Evolutionary conservation across 2,113 vertebrate genomes (phyloP).

Genomic region (Nycticorax nycticorax): DNA sequence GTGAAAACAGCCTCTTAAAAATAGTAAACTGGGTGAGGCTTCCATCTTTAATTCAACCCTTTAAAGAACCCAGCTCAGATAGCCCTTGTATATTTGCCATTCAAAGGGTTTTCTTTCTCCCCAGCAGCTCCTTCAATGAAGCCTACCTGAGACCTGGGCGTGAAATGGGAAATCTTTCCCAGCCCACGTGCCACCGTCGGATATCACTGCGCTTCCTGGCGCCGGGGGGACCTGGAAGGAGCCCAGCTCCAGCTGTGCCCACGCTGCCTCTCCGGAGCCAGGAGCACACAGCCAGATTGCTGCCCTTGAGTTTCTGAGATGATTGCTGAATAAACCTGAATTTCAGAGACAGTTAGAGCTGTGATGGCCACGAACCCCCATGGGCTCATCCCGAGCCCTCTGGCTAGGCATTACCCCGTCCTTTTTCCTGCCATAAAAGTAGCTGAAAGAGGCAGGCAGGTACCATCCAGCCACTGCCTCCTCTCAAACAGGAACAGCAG

Average conservation of each 20-base stretch:
- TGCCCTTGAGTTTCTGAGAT: neutral
- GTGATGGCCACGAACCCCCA: neutral
- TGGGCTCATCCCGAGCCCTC: neutral
- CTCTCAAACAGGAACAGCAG: fast-evolving
- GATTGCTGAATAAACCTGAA: neutral
- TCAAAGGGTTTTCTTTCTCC: neutral
- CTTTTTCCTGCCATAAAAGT: neutral
- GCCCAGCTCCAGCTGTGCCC: neutral
- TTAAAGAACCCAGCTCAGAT: neutral
- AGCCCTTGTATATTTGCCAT: neutral
- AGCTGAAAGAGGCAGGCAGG: neutral
- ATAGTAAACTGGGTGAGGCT: neutral
- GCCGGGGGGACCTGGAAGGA: neutral
- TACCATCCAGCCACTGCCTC: neutral
- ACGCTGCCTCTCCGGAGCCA: fast-evolving
- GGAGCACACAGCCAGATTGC: neutral
- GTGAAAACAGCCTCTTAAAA: neutral
- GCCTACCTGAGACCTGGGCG: neutral
- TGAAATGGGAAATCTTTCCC: neutral
- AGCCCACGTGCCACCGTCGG: fast-evolving
- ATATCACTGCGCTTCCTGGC: neutral
- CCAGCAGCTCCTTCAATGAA: neutral
- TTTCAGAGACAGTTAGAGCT: neutral
- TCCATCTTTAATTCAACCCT: neutral
- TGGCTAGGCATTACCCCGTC: fast-evolving